A percentile compares a stretch with the other conserved stretches of the same genome.
phyloP scores from a whole-genome alignment of 1,140 invertebrate genomes.

The Pseudomyrmex flavicornis region DNA sequence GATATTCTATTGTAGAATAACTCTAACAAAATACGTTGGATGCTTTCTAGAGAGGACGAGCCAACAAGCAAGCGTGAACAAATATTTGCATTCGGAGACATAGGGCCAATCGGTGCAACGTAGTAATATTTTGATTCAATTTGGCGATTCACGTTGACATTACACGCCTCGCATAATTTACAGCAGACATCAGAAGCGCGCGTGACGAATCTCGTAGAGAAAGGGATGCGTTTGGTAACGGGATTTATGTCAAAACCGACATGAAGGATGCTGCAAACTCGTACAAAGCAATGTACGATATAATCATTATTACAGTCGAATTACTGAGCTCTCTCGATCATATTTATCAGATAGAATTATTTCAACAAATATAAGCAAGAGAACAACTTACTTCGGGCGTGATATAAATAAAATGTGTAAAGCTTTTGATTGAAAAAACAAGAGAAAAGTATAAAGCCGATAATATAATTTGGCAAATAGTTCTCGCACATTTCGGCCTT shows the following conservation, averaged over 20 bases:
- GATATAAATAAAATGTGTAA: no score
- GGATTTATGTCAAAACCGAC: constrained; percentile 28
- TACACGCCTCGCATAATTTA: constrained; percentile 68
- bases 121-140: constrained; percentile 72
- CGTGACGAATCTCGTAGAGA: constrained; percentile 64
- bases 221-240: constrained; percentile 55
- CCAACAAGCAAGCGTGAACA: constrained; percentile 11
- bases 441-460: not conserved
- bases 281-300: not conserved
- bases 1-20: no score
- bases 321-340: constrained; percentile 2
- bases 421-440: not conserved
- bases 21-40: not conserved
- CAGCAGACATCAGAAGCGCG: constrained; percentile 1
- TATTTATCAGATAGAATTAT: not conserved
- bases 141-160: constrained; percentile 62
- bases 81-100: constrained; percentile 59
- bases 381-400: no score
- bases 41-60: not conserved
- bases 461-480: not conserved
- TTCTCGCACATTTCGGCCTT: not conserved
- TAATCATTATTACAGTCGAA: not conserved
- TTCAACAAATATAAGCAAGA: not conserved
- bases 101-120: constrained; percentile 45
- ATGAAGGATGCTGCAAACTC: constrained; percentile 27